A percentile compares a stretch with the other conserved stretches of the same genome.
phyloP scores from a whole-genome alignment of 2,797 vertebrate genomes.

The Astyanax mexicanus region DNA sequence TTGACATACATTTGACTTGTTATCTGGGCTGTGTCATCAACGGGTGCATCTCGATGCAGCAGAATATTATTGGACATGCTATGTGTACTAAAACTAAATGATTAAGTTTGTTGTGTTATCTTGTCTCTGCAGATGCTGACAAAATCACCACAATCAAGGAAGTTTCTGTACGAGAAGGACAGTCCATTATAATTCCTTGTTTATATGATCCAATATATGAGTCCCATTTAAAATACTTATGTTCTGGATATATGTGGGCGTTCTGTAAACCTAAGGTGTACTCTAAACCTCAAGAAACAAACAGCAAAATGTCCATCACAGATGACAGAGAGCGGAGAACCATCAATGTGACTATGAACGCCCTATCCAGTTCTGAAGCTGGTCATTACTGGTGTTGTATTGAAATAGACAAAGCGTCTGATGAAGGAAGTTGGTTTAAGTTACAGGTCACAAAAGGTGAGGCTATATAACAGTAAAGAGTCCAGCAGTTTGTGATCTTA shows the following conservation, averaged over 20 bases:
- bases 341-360: constrained; percentile 46
- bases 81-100: not conserved
- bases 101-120: not conserved
- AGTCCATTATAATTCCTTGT: constrained; percentile 54
- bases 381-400: constrained; percentile 40
- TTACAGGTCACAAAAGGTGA: constrained; percentile 45
- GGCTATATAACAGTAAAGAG: not conserved
- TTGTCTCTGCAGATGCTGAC: constrained; percentile 30
- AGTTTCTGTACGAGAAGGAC: constrained; percentile 41
- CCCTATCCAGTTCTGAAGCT: constrained; percentile 20
- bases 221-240: constrained; percentile 32
- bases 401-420: rapidly evolving
- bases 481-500: not conserved
- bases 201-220: constrained; percentile 32
- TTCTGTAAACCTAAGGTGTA: not conserved
- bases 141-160: constrained; percentile 11
- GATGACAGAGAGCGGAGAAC: constrained; percentile 35
- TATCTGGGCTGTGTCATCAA: too few relatives aligned
- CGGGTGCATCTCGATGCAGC: not conserved
- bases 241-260: rapidly evolving
- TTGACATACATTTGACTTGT: too few relatives aligned
- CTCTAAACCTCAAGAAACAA: not conserved
- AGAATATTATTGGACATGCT: not conserved
- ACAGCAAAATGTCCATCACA: constrained; percentile 20
- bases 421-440: not conserved